Conservation (phyloP, 1,140 invertebrate species). For the Metopolophium dirhodum region DNA sequence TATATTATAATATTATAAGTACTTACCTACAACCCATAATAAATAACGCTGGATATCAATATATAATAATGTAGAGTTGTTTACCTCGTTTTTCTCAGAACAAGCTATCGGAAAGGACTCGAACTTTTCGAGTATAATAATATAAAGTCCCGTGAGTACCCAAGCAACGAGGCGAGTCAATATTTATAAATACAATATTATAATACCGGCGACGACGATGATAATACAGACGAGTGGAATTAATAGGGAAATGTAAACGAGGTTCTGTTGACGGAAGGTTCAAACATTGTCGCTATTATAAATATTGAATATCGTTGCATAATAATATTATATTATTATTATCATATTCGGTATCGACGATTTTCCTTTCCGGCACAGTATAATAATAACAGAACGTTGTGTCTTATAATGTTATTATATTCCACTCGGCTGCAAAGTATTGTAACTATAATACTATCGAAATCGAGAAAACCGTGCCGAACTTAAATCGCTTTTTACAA, state of each 20-base stretch:
- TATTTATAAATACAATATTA: neutral
- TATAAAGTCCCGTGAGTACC: neutral
- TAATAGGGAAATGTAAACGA: neutral
- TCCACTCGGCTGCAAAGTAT: neutral
- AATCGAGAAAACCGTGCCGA: neutral
- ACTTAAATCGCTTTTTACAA: neutral
- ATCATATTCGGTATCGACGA: neutral
- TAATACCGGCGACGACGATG: neutral
- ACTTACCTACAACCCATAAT: neutral
- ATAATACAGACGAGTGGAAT: neutral
- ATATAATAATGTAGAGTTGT: neutral
- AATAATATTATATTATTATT: neutral
- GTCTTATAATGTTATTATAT: neutral
- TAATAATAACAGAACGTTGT: neutral
- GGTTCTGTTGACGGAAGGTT: neutral
- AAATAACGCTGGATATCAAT: too few species aligned
- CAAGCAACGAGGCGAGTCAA: neutral
- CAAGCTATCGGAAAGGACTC: neutral
- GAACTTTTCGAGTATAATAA: neutral
- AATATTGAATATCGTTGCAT: neutral
- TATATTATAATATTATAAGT: neutral
- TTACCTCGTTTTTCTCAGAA: neutral
- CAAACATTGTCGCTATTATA: neutral
- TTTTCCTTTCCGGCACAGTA: neutral
- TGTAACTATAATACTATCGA: too few species aligned